Percentiles rank a stretch among this genome's conserved stretches.
These are phyloP conservation scores for Panurus biarmicus DNA, from an alignment of 2,113 vertebrate genomes.

Conservation along the genomic window DNA sequence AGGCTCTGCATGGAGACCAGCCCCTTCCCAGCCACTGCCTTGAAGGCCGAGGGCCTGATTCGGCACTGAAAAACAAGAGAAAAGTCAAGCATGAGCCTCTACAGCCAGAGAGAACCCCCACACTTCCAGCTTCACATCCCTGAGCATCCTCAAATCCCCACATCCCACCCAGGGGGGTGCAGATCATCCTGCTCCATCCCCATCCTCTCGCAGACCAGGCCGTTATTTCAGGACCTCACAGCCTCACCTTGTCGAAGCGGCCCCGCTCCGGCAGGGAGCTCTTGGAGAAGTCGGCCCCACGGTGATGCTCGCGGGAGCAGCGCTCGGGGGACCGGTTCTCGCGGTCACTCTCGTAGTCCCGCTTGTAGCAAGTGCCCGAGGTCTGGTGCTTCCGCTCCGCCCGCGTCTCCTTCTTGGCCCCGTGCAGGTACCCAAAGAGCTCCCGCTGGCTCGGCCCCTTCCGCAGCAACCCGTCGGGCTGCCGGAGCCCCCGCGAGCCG, in stretches of 20 bases:
- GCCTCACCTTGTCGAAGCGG: slow-evolving; percentile 90
- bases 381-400: slow-evolving; percentile 70
- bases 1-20: slow-evolving; percentile 93
- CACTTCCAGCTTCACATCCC: not conserved
- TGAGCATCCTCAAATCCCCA: not conserved
- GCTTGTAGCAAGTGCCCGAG: slow-evolving; percentile 61
- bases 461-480: slow-evolving; percentile 82
- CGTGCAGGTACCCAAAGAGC: slow-evolving; percentile 90
- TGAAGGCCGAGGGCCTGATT: slow-evolving; percentile 90
- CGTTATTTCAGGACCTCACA: not conserved
- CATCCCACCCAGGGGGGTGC: rapidly evolving
- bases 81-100: not conserved
- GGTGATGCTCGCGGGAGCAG: slow-evolving; percentile 82
- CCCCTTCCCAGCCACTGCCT: slow-evolving; percentile 80
- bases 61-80: slow-evolving; percentile 72
- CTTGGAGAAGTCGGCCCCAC: slow-evolving; percentile 85
- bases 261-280: slow-evolving; percentile 87
- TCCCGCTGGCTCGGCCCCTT: slow-evolving; percentile 89
- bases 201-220: rapidly evolving
- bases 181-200: not conserved
- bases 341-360: slow-evolving; percentile 72
- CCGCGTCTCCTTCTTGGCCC: slow-evolving; percentile 86
- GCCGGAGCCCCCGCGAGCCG: slow-evolving; percentile 79
- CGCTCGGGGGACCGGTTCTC: slow-evolving; percentile 81
- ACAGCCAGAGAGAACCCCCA: not conserved